Evolutionary conservation across 2,113 vertebrate genomes (phyloP).

Genomic region (Thamnaconus septentrionalis): DNA sequence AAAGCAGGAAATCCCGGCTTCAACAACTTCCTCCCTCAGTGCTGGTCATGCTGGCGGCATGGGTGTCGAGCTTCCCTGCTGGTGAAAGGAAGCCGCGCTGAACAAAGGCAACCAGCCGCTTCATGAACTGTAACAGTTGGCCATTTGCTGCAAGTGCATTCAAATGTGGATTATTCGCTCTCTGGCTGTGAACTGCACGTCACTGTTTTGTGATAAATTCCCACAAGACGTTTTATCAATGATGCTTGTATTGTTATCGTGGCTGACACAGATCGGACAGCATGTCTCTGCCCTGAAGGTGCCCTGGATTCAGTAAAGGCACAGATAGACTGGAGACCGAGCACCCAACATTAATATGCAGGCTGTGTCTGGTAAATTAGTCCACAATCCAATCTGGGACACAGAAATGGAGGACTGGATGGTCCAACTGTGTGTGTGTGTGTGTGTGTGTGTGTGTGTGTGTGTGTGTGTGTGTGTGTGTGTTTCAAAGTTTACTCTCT

Average conservation of each 20-base stretch:
- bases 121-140: conserved; percentile 87
- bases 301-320: conserved; percentile 57
- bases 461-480: too few relatives aligned
- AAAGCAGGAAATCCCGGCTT: conserved; percentile 95
- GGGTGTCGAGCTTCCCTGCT: conserved; percentile 79
- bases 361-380: conserved; percentile 43
- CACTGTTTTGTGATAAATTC: conserved; percentile 68
- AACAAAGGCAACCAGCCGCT: conserved; percentile 85
- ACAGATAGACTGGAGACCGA: conserved; percentile 39
- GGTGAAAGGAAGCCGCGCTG: conserved; percentile 81
- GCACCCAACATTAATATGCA: conserved; percentile 62
- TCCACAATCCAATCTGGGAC: conserved; percentile 42
- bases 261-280: conserved; percentile 54
- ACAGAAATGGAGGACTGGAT: conserved; percentile 3
- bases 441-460: too few relatives aligned
- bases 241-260: conserved; percentile 64
- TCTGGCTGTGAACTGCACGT: conserved; percentile 59
- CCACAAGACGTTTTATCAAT: conserved; percentile 69
- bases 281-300: conserved; percentile 55
- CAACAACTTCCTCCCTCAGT: conserved; percentile 95
- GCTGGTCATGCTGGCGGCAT: conserved; percentile 77
- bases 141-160: conserved; percentile 87
- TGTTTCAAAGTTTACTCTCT: too few relatives aligned
- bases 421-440: too few relatives aligned
- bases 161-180: conserved; percentile 77